Evolutionary conservation across 1,140 invertebrate genomes (phyloP).

Genomic region (Orchestia grillus): DNA sequence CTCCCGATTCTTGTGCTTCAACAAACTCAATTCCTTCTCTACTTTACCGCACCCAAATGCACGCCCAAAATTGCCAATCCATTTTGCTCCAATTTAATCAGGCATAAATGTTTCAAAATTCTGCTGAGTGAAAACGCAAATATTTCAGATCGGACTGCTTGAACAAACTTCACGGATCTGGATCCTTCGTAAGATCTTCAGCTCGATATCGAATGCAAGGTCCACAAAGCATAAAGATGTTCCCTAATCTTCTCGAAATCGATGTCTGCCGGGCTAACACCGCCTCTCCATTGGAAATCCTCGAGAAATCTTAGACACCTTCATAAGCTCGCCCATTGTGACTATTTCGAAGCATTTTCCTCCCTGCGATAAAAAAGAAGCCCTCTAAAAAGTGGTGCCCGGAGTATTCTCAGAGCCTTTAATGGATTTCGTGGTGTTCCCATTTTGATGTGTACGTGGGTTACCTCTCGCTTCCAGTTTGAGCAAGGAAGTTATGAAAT

Average conservation of each 20-base stretch:
- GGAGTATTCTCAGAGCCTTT: background rate
- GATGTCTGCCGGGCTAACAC: background rate
- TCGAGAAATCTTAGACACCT: background rate
- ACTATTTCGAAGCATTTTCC: background rate
- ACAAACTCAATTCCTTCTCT: background rate
- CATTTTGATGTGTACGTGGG: no score
- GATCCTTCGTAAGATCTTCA: background rate
- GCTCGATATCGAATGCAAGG: constrained; percentile 34
- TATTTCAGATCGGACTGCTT: background rate
- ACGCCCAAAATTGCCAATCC: background rate
- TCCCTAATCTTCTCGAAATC: constrained; percentile 9
- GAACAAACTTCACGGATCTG: background rate
- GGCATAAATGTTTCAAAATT: background rate
- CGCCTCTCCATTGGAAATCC: background rate
- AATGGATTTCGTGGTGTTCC: no score
- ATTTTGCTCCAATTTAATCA: background rate
- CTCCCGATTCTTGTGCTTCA: background rate
- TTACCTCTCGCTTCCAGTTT: no score
- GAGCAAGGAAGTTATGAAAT: no score
- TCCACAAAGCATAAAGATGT: constrained; percentile 25
- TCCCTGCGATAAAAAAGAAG: background rate
- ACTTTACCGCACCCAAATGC: background rate
- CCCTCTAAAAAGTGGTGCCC: background rate
- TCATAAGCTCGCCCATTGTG: background rate
- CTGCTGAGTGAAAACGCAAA: background rate